These are phyloP conservation scores for Sebastes variabilis DNA, from an alignment of 2,797 vertebrate species.

Conservation along the genomic window DNA sequence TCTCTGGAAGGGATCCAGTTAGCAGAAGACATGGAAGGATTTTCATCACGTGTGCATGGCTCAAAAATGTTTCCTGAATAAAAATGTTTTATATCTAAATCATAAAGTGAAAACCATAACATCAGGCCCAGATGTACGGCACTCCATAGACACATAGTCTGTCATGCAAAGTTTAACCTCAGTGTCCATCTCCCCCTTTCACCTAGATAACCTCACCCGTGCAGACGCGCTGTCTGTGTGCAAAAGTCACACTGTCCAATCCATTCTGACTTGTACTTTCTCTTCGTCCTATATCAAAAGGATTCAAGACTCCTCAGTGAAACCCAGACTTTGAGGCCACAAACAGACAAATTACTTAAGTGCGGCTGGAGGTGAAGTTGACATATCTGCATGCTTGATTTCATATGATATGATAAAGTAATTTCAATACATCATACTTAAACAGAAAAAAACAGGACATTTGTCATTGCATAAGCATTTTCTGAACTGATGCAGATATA, in stretches of 20 bases:
- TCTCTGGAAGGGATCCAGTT: slow-evolving; percentile 28
- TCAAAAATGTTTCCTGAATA: slow-evolving; percentile 13
- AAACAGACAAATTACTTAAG: background rate
- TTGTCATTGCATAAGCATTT: background rate
- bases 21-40: background rate
- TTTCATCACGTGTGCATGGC: slow-evolving; percentile 1
- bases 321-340: background rate
- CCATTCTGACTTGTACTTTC: background rate
- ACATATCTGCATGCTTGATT: background rate
- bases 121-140: slow-evolving; percentile 16
- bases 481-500: background rate
- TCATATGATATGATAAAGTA: background rate
- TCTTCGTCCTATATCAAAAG: background rate
- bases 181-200: slow-evolving; percentile 25
- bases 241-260: background rate
- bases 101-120: slow-evolving; percentile 13
- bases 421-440: background rate
- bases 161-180: slow-evolving; percentile 25
- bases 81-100: slow-evolving; percentile 21
- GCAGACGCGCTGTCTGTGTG: background rate
- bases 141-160: background rate
- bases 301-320: background rate
- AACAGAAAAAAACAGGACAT: background rate
- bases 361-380: background rate
- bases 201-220: background rate